A percentile compares a stretch with the other conserved stretches of the same genome.
These are phyloP conservation scores for Mizuhopecten yessoensis DNA, from an alignment of 1,140 invertebrate species.

Conservation along the genomic window DNA sequence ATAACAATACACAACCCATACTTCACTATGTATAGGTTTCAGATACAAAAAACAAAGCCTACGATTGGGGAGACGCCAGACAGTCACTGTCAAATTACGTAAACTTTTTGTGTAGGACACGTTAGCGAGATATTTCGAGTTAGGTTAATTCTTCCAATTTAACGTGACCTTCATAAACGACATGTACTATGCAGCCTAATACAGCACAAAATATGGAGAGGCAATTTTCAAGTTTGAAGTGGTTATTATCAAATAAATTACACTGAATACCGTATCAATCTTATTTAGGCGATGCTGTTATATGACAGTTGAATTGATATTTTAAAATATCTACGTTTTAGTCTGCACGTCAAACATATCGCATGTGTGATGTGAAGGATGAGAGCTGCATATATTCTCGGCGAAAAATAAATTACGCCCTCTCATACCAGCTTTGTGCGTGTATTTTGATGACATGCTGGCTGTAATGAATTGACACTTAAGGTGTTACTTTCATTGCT, in stretches of 20 bases:
- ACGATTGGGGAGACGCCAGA: not conserved
- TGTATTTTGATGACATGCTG: no score
- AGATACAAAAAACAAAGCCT: not conserved
- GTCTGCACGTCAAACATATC: not conserved
- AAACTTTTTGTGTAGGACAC: not conserved
- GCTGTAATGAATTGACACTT: no score
- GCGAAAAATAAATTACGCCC: not conserved
- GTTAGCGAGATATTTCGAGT: not conserved
- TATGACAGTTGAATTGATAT: not conserved
- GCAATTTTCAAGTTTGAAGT: not conserved
- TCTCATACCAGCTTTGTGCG: not conserved
- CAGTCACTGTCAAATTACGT: not conserved
- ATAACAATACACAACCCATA: no score
- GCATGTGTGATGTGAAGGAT: not conserved
- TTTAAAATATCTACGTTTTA: not conserved
- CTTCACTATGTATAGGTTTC: not conserved
- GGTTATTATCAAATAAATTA: not conserved
- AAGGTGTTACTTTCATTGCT: no score
- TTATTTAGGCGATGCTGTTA: not conserved
- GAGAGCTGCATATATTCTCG: not conserved
- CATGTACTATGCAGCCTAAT: not conserved
- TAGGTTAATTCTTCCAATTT: not conserved
- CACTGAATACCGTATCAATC: not conserved
- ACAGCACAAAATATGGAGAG: not conserved
- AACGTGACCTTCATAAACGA: not conserved